phyloP scores from a whole-genome alignment of 2,113 vertebrate genomes.

The Parus major region DNA sequence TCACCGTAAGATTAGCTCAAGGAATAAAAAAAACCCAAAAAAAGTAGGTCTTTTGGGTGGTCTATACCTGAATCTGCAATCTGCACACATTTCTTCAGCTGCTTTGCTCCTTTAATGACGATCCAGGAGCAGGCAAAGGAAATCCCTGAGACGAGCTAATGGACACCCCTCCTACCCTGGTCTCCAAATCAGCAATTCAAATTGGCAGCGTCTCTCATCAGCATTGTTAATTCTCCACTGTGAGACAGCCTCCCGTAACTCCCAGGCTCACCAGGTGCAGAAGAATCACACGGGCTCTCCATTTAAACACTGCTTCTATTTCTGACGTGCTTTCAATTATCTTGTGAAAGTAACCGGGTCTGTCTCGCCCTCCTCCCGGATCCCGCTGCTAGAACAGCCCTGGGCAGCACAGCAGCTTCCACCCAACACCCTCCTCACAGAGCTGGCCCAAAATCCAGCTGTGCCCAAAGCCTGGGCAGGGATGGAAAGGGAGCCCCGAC shows the following conservation, averaged over 20 bases:
- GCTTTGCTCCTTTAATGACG: neutral
- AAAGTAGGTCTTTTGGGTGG: neutral
- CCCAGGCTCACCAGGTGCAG: constrained; percentile 5
- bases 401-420: neutral
- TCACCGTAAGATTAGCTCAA: neutral
- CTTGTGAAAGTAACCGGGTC: neutral
- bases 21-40: too few species aligned
- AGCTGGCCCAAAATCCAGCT: neutral
- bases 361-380: neutral
- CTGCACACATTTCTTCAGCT: neutral
- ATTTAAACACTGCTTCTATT: neutral
- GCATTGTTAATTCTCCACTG: constrained; percentile 33
- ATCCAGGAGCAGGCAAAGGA: neutral
- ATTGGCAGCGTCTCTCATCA: neutral
- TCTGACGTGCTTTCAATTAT: constrained; percentile 4
- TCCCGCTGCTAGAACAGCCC: neutral
- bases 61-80: neutral
- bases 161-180: constrained; percentile 24
- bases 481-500: accelerated
- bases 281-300: neutral
- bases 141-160: constrained; percentile 36
- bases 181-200: constrained; percentile 47
- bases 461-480: accelerated
- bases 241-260: neutral
- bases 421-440: too few species aligned